These are phyloP conservation scores for Pogonomyrmex californicus DNA, from an alignment of 1,140 invertebrate genomes.

Conservation along the genomic window DNA sequence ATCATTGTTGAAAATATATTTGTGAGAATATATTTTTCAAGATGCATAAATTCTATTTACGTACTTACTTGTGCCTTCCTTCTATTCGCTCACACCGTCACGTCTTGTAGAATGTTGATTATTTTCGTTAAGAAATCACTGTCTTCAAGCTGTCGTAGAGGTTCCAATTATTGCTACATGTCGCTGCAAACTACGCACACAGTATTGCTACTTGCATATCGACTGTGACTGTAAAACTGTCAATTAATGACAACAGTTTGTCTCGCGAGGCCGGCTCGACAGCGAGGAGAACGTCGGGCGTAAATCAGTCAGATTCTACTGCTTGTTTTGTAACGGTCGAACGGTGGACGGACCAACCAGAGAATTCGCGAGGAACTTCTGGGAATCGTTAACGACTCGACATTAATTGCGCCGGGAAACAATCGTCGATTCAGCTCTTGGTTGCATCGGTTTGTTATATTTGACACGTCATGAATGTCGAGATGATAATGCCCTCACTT, in stretches of 20 bases:
- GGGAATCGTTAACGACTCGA: constrained; percentile 72
- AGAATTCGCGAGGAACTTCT: constrained; percentile 73
- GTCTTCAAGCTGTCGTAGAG: neutral
- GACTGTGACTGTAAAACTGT: constrained; percentile 44
- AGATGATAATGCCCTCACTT: neutral
- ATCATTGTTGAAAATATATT: too few relatives aligned
- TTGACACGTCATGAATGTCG: constrained; percentile 9
- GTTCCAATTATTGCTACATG: constrained; percentile 24
- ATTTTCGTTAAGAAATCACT: constrained; percentile 17
- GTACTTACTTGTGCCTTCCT: neutral
- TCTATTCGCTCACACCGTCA: neutral
- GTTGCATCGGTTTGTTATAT: constrained; percentile 35
- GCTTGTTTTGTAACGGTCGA: constrained; percentile 30
- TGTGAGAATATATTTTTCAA: too few relatives aligned
- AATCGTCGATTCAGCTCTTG: constrained; percentile 58
- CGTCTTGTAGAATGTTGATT: neutral
- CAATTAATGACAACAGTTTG: constrained; percentile 65
- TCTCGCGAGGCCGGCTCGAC: constrained; percentile 15
- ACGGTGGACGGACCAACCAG: constrained; percentile 14
- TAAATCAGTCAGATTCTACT: constrained; percentile 43
- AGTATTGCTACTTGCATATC: neutral
- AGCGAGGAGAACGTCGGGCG: constrained; percentile 32
- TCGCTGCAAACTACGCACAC: neutral
- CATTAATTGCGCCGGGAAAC: constrained; percentile 61
- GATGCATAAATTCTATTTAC: neutral